Evolutionary conservation across 1,140 invertebrate genomes (phyloP).

Genomic region (Cecropterus lyciades): DNA sequence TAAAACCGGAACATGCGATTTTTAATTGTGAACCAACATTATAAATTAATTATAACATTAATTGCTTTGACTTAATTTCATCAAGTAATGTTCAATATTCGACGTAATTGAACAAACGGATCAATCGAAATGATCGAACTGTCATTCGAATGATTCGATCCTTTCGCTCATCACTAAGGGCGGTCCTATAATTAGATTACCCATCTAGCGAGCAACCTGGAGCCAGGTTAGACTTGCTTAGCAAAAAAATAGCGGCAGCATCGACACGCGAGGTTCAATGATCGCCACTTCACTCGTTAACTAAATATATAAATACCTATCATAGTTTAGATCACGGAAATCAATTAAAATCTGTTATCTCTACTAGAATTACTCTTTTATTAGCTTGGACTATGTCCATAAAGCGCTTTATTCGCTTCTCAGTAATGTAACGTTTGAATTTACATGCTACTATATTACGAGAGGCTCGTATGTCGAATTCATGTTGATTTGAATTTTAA

Average conservation of each 20-base stretch:
- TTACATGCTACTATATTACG: background rate
- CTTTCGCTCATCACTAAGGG: conserved; percentile 49
- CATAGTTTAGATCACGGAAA: conserved; percentile 29
- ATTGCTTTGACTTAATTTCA: no score
- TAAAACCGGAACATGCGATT: no score
- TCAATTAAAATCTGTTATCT: conserved; percentile 15
- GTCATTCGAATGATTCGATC: background rate
- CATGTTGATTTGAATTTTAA: background rate
- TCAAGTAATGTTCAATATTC: no score
- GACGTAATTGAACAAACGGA: background rate
- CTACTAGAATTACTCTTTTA: conserved; percentile 4
- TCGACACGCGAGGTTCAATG: conserved; percentile 62
- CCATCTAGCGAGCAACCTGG: conserved; percentile 58
- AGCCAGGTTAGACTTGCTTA: conserved; percentile 56
- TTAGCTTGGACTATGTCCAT: conserved; percentile 16
- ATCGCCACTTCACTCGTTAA: conserved; percentile 52
- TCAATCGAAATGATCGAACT: background rate
- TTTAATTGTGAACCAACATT: no score
- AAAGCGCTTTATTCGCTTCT: conserved; percentile 20
- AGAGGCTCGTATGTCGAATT: background rate
- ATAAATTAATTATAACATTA: no score
- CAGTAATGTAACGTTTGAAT: conserved; percentile 1
- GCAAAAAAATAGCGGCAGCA: conserved; percentile 63
- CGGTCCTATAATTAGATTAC: conserved; percentile 72
- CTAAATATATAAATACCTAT: conserved; percentile 19